Conservation (phyloP, 2,797 vertebrate species). For the Anguilla megastoma region DNA sequence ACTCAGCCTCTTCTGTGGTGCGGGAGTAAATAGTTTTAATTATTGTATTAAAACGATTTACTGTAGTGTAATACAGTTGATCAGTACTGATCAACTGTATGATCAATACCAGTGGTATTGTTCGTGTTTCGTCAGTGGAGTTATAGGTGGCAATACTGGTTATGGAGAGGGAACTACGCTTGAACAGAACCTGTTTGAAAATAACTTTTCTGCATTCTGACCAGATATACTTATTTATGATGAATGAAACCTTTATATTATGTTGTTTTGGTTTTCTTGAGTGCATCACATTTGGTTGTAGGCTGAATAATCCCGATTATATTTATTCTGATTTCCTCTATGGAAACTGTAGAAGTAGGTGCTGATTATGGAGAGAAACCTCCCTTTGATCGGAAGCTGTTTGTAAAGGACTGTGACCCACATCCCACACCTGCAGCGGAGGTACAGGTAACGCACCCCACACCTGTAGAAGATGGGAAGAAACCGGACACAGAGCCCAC, state of each 20-base stretch:
- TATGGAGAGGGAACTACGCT: slow-evolving; percentile 41
- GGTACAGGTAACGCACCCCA: not conserved
- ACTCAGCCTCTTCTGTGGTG: no score
- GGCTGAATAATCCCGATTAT: not conserved
- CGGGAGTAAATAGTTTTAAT: not conserved
- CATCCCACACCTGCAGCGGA: not conserved
- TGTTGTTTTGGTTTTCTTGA: not conserved
- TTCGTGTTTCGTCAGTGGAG: slow-evolving; percentile 16
- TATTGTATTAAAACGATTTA: not conserved
- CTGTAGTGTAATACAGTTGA: no score
- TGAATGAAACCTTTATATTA: not conserved
- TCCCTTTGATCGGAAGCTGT: not conserved
- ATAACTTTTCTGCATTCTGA: not conserved
- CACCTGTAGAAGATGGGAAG: not conserved
- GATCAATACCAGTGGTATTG: no score
- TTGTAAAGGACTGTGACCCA: slow-evolving; percentile 5
- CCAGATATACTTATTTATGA: not conserved
- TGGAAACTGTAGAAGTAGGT: not conserved
- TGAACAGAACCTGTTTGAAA: slow-evolving; percentile 46
- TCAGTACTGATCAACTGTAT: no score
- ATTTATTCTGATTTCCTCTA: slow-evolving; percentile 5
- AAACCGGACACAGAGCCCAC: not conserved
- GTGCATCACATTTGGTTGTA: not conserved
- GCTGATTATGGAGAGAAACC: not conserved
- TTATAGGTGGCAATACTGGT: slow-evolving; percentile 51